Conservation (phyloP, 2,113 vertebrate genomes). For the Noturus placidus region DNA sequence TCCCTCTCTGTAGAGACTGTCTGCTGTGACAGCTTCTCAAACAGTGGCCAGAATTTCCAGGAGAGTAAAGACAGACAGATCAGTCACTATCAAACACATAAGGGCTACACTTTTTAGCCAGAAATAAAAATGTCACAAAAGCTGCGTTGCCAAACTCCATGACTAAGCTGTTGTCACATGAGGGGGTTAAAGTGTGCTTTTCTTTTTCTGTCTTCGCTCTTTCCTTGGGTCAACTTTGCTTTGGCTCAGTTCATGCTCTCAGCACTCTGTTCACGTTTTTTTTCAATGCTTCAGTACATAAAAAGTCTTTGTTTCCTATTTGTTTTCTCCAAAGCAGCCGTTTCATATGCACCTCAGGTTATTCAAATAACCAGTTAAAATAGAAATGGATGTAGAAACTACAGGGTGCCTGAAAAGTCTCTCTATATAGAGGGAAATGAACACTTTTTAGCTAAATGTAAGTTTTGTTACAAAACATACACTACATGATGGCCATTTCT, state of each 20-base stretch:
- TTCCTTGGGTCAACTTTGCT: conserved; percentile 32
- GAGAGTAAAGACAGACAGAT: conserved; percentile 70
- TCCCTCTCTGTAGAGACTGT: neutral
- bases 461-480: too few relatives aligned
- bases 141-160: neutral
- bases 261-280: conserved; percentile 22
- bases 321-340: neutral
- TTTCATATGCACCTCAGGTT: neutral
- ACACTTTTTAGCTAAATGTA: too few relatives aligned
- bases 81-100: conserved; percentile 65
- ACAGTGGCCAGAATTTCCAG: conserved; percentile 52
- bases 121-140: conserved; percentile 51
- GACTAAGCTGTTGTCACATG: conserved; percentile 32
- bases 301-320: neutral
- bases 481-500: too few relatives aligned
- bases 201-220: conserved; percentile 22
- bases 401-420: too few relatives aligned
- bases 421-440: too few relatives aligned
- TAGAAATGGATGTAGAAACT: neutral
- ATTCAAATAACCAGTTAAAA: neutral
- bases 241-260: conserved; percentile 33
- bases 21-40: conserved; percentile 64
- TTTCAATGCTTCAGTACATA: conserved; percentile 9
- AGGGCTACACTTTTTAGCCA: conserved; percentile 61
- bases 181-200: neutral